These are phyloP conservation scores for Bucco capensis DNA, from an alignment of 2,113 vertebrate species.

Conservation along the genomic window DNA sequence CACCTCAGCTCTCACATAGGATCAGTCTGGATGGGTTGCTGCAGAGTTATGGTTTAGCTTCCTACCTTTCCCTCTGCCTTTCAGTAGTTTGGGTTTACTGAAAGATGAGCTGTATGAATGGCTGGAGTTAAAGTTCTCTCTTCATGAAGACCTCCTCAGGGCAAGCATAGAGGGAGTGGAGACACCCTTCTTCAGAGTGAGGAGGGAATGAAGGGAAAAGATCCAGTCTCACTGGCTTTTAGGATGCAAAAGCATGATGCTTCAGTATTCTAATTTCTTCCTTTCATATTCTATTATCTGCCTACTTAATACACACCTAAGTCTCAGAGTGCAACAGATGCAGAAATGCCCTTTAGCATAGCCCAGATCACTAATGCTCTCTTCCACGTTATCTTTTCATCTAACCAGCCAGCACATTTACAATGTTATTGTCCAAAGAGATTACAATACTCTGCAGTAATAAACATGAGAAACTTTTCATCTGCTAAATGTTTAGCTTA, in stretches of 20 bases:
- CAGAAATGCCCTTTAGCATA: background rate
- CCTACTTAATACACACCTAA: background rate
- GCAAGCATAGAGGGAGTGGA: background rate
- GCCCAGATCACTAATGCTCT: background rate
- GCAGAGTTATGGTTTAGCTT: background rate
- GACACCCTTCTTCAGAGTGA: background rate
- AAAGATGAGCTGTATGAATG: background rate
- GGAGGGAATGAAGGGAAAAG: background rate
- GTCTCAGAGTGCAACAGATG: background rate
- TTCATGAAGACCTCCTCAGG: background rate
- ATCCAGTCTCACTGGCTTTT: background rate
- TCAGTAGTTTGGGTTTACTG: background rate
- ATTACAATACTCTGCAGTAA: background rate
- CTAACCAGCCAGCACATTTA: background rate
- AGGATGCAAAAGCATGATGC: background rate
- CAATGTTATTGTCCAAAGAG: background rate
- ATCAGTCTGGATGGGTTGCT: background rate
- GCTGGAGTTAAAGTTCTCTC: background rate
- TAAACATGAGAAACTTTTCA: background rate
- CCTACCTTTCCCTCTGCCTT: background rate
- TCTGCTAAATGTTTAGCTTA: background rate
- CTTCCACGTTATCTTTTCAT: background rate
- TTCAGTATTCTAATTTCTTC: background rate
- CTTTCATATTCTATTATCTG: background rate
- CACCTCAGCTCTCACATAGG: background rate